Evolutionary conservation across 1,140 invertebrate species (phyloP).

Genomic region (Protaetia brevitarsis): DNA sequence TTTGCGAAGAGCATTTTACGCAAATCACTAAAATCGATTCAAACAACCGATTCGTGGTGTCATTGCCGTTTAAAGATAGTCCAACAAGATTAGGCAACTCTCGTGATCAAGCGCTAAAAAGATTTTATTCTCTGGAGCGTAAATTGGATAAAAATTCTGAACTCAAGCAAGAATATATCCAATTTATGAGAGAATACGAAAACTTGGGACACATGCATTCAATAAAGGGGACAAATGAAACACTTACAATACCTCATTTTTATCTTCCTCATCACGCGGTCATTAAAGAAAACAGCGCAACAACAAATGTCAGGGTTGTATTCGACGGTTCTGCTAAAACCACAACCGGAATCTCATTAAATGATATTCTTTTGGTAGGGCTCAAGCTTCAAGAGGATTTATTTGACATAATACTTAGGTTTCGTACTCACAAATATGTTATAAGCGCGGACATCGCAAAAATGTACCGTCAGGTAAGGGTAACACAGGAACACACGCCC

Average conservation of each 20-base stretch:
- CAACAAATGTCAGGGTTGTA: neutral
- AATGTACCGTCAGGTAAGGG: neutral
- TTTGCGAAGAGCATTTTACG: constrained; percentile 31
- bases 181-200: constrained; percentile 18
- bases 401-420: neutral
- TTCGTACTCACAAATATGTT: neutral
- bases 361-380: neutral
- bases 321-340: neutral
- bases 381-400: neutral
- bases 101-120: constrained; percentile 12
- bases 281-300: neutral
- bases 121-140: constrained; percentile 26
- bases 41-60: constrained; percentile 31
- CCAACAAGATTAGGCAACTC: constrained; percentile 27
- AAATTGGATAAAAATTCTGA: constrained; percentile 25
- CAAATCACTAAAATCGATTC: constrained; percentile 20
- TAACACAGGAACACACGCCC: neutral
- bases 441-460: neutral
- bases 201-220: neutral
- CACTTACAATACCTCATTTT: neutral
- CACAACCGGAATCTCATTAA: neutral
- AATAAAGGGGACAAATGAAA: neutral
- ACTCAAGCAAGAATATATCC: constrained; percentile 21
- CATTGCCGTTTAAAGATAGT: constrained; percentile 31
- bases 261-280: neutral